Percentiles rank a stretch among this genome's conserved stretches.
Evolutionary conservation across 1,140 invertebrate genomes (phyloP).

Genomic region (Halictus rubicundus): DNA sequence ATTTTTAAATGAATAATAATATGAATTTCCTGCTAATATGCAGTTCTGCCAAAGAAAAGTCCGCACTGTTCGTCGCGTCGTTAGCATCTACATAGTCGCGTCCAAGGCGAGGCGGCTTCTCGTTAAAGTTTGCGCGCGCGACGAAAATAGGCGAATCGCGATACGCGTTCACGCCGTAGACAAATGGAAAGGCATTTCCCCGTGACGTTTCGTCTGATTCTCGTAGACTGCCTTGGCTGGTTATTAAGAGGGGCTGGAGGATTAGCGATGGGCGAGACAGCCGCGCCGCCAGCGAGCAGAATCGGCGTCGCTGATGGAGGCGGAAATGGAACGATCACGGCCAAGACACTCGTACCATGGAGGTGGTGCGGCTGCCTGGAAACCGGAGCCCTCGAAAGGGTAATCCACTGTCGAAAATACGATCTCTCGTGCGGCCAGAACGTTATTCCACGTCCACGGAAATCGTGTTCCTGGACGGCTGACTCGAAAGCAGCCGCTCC

Average conservation of each 20-base stretch:
- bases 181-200: slow-evolving; percentile 30
- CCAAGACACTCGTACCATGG: slow-evolving; percentile 51
- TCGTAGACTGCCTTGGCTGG: slow-evolving; percentile 34
- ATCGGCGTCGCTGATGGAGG: slow-evolving; percentile 64
- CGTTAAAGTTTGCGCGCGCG: no score
- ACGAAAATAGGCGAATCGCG: not conserved
- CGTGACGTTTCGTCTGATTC: slow-evolving; percentile 12
- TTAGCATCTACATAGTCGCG: no score
- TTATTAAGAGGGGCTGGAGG: slow-evolving; percentile 64
- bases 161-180: not conserved
- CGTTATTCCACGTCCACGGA: slow-evolving; percentile 60
- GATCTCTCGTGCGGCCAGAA: slow-evolving; percentile 49
- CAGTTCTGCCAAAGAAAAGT: no score
- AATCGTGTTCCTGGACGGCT: slow-evolving; percentile 51
- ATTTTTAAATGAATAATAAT: no score
- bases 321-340: slow-evolving; percentile 66
- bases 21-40: no score
- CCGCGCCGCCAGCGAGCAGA: slow-evolving; percentile 41
- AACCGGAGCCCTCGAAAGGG: slow-evolving; percentile 50
- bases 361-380: slow-evolving; percentile 24
- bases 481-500: slow-evolving; percentile 30
- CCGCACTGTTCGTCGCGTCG: no score
- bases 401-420: slow-evolving; percentile 66
- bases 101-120: no score
- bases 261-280: slow-evolving; percentile 55